Evolutionary conservation across 2,113 vertebrate genomes (phyloP).

Genomic region (Macaca nemestrina): DNA sequence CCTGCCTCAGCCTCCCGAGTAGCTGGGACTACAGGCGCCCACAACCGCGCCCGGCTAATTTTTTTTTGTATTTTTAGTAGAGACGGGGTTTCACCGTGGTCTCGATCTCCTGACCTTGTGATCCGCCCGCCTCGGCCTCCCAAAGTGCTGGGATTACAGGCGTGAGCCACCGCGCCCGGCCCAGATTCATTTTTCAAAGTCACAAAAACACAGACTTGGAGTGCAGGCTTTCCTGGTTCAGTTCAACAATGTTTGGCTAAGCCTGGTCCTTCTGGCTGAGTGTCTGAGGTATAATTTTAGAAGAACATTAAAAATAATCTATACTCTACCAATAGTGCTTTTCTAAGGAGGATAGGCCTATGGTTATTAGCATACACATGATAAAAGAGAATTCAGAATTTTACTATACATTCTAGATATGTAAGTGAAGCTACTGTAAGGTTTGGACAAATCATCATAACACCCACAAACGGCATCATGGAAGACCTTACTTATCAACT

Average conservation of each 20-base stretch:
- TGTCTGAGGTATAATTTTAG: neutral
- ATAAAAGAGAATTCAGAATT: neutral
- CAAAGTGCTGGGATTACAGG: too few species aligned
- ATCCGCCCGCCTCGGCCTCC: too few species aligned
- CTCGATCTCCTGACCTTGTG: too few species aligned
- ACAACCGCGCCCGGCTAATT: too few species aligned
- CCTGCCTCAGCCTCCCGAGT: too few species aligned
- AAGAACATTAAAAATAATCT: neutral
- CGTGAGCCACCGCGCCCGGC: neutral
- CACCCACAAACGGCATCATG: neutral
- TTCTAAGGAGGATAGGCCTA: neutral
- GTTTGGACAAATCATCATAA: neutral
- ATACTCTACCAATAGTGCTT: neutral
- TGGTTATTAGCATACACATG: neutral
- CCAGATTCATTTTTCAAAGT: conserved; percentile 52
- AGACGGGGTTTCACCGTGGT: too few species aligned
- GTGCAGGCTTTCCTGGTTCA: neutral
- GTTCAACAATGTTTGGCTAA: neutral
- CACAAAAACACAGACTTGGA: conserved; percentile 9
- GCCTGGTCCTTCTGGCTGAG: neutral
- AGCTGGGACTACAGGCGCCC: too few species aligned
- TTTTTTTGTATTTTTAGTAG: too few species aligned
- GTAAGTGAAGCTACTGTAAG: neutral
- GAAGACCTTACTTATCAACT: neutral
- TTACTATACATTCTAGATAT: neutral